These are phyloP conservation scores for Urosaurus nigricauda DNA, from an alignment of 2,797 vertebrate species.

Conservation along the genomic window DNA sequence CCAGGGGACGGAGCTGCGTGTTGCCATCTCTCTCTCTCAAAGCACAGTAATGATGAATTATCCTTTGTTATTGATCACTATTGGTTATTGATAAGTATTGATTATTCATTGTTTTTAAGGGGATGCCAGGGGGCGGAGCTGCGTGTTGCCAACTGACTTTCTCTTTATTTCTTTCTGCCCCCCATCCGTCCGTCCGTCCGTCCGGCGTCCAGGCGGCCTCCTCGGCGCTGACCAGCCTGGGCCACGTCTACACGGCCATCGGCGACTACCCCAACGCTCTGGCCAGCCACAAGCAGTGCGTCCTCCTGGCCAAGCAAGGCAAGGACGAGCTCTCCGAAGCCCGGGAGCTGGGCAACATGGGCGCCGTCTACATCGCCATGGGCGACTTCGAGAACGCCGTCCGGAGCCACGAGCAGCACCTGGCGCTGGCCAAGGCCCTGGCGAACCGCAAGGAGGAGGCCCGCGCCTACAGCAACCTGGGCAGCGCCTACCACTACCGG, in stretches of 20 bases:
- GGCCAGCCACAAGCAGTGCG: constrained; percentile 98
- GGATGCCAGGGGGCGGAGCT: too few relatives aligned
- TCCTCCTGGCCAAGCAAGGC: constrained; percentile 95
- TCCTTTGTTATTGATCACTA: too few relatives aligned
- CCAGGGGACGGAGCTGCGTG: too few relatives aligned
- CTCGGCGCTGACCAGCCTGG: constrained; percentile 93
- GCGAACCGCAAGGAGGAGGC: constrained; percentile 95
- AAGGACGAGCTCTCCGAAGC: constrained; percentile 97
- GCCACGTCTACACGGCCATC: constrained; percentile 94
- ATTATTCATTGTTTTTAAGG: too few relatives aligned
- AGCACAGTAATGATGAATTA: too few relatives aligned
- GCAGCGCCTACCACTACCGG: constrained; percentile 97
- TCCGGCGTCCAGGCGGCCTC: constrained; percentile 86
- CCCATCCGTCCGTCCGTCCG: background rate
- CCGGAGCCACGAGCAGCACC: constrained; percentile 94
- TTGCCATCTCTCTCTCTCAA: too few relatives aligned
- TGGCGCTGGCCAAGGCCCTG: constrained; percentile 93
- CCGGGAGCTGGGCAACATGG: constrained; percentile 98
- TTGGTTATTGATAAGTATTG: too few relatives aligned
- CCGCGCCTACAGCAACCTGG: constrained; percentile 97
- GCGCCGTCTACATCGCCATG: constrained; percentile 98
- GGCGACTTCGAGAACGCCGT: constrained; percentile 97
- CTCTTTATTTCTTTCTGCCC: background rate
- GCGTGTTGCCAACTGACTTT: background rate
- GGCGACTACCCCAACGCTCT: constrained; percentile 97